Conservation (phyloP, 2,888 invertebrate species). For the Dysmachus trigonus region DNA sequence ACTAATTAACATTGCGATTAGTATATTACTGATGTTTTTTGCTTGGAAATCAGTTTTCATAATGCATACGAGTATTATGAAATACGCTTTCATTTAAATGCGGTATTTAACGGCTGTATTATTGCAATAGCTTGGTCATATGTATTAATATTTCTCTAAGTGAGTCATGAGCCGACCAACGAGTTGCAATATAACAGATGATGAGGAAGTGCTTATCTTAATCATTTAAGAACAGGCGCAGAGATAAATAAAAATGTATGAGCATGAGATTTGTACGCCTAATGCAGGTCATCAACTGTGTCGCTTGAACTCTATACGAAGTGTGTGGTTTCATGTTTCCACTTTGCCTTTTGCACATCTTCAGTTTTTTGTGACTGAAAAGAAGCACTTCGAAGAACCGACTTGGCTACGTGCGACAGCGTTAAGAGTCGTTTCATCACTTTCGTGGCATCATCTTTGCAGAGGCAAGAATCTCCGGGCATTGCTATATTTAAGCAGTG, state of each 20-base stretch:
- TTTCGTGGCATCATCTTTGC: not conserved
- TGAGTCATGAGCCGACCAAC: slow-evolving; percentile 25
- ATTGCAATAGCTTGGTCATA: not conserved
- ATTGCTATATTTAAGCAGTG: not conserved
- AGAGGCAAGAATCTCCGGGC: not conserved
- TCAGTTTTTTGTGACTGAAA: not conserved
- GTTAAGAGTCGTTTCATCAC: not conserved
- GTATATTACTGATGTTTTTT: not conserved
- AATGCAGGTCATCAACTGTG: not conserved
- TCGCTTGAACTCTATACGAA: not conserved
- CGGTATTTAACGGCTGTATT: not conserved
- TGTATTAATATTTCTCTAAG: not conserved
- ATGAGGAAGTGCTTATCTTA: slow-evolving; percentile 42
- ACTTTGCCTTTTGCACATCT: not conserved
- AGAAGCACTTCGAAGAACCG: not conserved
- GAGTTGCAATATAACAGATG: slow-evolving; percentile 15
- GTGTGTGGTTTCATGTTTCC: not conserved
- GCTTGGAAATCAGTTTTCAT: not conserved
- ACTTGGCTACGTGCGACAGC: not conserved
- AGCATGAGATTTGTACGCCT: not conserved
- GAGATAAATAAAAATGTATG: slow-evolving; percentile 7
- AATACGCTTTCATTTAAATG: not conserved
- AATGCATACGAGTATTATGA: not conserved
- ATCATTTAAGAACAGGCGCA: not conserved
- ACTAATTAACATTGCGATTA: not conserved